Evolutionary conservation across 2,113 vertebrate genomes (phyloP).

Genomic region (Chaetodon trifascialis): DNA sequence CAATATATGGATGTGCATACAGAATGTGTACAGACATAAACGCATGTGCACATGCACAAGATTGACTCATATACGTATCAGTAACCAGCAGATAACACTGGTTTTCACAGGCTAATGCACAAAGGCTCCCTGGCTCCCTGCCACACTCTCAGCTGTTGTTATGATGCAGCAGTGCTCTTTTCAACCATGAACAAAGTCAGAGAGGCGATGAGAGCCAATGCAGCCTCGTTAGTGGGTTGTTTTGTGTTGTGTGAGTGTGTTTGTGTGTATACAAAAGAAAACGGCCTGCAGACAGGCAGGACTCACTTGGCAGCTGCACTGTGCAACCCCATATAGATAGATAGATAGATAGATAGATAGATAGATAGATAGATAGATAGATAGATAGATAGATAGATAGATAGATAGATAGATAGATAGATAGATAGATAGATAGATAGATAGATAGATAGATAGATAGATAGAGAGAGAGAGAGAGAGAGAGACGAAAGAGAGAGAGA

Average conservation of each 20-base stretch:
- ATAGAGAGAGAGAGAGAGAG: too few relatives aligned
- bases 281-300: not conserved
- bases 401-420: too few relatives aligned
- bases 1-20: not conserved
- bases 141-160: constrained; percentile 22
- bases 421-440: not conserved
- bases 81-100: not conserved
- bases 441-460: not conserved
- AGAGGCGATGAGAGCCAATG: constrained; percentile 5
- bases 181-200: constrained; percentile 3
- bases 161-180: constrained; percentile 25
- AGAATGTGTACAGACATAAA: not conserved
- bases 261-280: constrained; percentile 22
- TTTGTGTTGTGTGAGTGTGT: constrained; percentile 20
- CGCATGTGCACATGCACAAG: not conserved
- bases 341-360: not conserved
- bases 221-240: constrained; percentile 17
- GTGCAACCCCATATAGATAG: not conserved
- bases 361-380: too few relatives aligned
- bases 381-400: too few relatives aligned
- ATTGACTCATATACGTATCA: not conserved
- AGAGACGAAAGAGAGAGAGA: not conserved
- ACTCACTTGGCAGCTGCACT: constrained; percentile 32
- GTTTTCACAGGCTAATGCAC: not conserved
- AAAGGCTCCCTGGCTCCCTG: not conserved